phyloP scores from a whole-genome alignment of 1,140 invertebrate genomes.

The Charaxes varanes region DNA sequence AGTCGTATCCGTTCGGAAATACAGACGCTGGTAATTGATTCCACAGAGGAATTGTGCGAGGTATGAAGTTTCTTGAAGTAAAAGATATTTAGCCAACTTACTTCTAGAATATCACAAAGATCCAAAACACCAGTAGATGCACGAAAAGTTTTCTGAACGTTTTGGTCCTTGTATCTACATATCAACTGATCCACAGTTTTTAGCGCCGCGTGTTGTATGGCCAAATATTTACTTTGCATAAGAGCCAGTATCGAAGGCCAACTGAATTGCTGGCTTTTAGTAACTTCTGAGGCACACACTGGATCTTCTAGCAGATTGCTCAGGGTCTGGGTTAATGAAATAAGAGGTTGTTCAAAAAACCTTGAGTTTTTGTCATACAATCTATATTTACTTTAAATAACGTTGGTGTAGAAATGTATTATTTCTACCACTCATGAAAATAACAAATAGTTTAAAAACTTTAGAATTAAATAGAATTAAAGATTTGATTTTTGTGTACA shows the following conservation, averaged over 20 bases:
- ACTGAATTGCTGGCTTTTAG: constrained; percentile 59
- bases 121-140: constrained; percentile 57
- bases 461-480: too few species aligned
- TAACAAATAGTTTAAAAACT: too few species aligned
- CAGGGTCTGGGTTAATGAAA: constrained; percentile 38
- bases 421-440: too few species aligned
- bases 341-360: not conserved
- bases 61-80: too few species aligned
- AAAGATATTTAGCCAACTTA: constrained; percentile 21
- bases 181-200: constrained; percentile 57
- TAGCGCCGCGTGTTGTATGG: constrained; percentile 54
- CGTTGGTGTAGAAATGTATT: too few species aligned
- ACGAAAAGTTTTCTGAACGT: constrained; percentile 53
- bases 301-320: constrained; percentile 58
- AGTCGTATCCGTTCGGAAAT: too few species aligned
- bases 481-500: too few species aligned
- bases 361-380: not conserved
- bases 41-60: too few species aligned
- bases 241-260: constrained; percentile 52
- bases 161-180: constrained; percentile 51
- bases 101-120: constrained; percentile 64
- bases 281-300: constrained; percentile 58
- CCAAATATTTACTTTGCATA: constrained; percentile 59
- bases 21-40: too few species aligned
- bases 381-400: not conserved